A percentile compares a stretch with the other conserved stretches of the same genome.
These are phyloP conservation scores for Drosophila eohydei DNA, from an alignment of 2,888 invertebrate species.

Conservation along the genomic window DNA sequence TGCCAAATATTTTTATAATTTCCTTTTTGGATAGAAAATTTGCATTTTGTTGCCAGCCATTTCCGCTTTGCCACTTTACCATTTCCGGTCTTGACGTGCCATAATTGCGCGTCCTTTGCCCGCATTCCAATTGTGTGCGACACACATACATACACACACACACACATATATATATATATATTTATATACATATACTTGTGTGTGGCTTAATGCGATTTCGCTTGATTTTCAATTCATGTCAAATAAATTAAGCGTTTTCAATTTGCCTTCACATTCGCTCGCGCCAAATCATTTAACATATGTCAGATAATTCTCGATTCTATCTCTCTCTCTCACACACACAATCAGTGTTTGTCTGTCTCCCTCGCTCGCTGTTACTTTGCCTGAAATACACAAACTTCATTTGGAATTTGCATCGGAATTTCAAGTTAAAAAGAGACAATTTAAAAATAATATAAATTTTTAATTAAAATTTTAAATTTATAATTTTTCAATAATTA, in stretches of 20 bases:
- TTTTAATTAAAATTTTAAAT: too few relatives aligned
- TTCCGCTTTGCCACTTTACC: constrained; percentile 74
- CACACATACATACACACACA: neutral
- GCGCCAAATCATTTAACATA: constrained; percentile 22
- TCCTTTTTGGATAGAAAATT: constrained; percentile 58
- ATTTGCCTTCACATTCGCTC: constrained; percentile 28
- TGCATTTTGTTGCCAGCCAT: constrained; percentile 63
- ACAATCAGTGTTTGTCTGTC: neutral
- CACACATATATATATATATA: neutral
- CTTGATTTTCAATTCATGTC: constrained; percentile 43
- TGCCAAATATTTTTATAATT: constrained; percentile 18
- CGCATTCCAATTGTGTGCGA: constrained; percentile 20
- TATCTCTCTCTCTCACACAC: neutral
- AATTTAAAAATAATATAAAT: neutral
- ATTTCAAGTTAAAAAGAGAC: neutral
- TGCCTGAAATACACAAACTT: neutral
- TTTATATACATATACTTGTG: neutral
- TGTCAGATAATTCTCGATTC: neutral
- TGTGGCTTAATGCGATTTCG: constrained; percentile 28
- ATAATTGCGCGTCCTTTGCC: constrained; percentile 45
- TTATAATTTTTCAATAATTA: too few relatives aligned
- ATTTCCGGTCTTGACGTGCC: constrained; percentile 68
- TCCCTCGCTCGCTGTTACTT: neutral
- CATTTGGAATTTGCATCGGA: neutral
- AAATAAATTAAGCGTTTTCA: constrained; percentile 39